A percentile compares a stretch with the other conserved stretches of the same genome.
These are phyloP conservation scores for Lutjanus argentimaculatus DNA, from an alignment of 2,797 vertebrate genomes.

Conservation along the genomic window DNA sequence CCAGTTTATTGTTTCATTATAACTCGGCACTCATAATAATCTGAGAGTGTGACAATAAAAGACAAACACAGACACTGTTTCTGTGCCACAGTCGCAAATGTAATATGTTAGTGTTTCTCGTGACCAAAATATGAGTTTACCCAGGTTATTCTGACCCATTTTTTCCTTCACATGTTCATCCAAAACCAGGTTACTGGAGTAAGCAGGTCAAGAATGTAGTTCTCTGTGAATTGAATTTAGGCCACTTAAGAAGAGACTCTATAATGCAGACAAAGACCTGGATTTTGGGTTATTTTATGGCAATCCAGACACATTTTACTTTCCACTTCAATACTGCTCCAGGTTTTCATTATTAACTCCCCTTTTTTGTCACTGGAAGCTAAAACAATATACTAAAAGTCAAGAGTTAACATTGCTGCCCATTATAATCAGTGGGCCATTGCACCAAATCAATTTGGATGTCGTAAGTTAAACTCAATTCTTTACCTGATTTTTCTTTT, in stretches of 20 bases:
- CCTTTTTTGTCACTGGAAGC: background rate
- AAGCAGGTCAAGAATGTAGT: constrained; percentile 53
- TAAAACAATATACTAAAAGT: background rate
- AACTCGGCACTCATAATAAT: background rate
- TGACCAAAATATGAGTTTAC: constrained; percentile 6
- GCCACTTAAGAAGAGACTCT: constrained; percentile 23
- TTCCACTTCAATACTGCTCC: background rate
- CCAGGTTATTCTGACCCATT: constrained; percentile 39
- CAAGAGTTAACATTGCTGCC: background rate
- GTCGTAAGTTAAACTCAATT: no score
- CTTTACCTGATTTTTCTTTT: no score
- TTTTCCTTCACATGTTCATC: constrained; percentile 33
- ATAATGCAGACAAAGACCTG: constrained; percentile 10
- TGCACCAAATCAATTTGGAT: no score
- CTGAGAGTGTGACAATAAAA: background rate
- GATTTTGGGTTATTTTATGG: constrained; percentile 11
- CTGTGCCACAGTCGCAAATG: constrained; percentile 3
- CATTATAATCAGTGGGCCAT: background rate
- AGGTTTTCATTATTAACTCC: background rate
- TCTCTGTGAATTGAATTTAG: constrained; percentile 45
- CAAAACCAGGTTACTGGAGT: constrained; percentile 62
- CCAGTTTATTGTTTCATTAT: constrained; percentile 14
- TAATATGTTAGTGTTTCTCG: constrained; percentile 20
- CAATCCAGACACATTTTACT: constrained; percentile 3
- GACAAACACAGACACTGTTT: background rate